Evolutionary conservation across 2,888 invertebrate species (phyloP).

Genomic region (Nebria brevicollis): DNA sequence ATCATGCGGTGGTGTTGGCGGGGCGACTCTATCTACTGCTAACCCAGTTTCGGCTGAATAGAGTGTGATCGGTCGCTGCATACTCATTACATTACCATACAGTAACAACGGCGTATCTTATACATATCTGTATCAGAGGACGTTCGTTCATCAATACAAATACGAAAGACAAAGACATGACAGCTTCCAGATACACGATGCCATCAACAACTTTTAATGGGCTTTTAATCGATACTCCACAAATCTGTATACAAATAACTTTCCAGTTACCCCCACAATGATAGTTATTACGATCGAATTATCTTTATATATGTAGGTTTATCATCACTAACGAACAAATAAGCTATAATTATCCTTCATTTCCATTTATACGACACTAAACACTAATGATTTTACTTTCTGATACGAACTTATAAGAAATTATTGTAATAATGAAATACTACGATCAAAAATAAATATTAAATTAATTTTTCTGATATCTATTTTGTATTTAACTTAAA

Average conservation of each 20-base stretch:
- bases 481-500: too few relatives aligned
- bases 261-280: neutral
- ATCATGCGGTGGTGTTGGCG: slow-evolving; percentile 6
- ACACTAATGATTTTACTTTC: too few relatives aligned
- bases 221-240: neutral
- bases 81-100: slow-evolving; percentile 9
- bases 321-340: neutral
- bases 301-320: neutral
- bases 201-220: neutral
- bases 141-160: neutral
- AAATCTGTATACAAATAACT: neutral
- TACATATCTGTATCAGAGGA: neutral
- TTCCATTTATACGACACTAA: too few relatives aligned
- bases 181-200: neutral
- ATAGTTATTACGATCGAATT: neutral
- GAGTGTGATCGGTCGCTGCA: slow-evolving; percentile 4
- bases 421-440: too few relatives aligned
- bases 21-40: slow-evolving; percentile 22
- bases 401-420: too few relatives aligned
- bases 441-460: too few relatives aligned
- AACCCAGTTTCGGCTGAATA: slow-evolving; percentile 42
- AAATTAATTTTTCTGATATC: too few relatives aligned
- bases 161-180: slow-evolving; percentile 6
- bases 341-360: neutral
- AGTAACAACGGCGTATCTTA: neutral